Evolutionary conservation across 2,888 invertebrate genomes (phyloP), one percentile per base, ranked within the genome.

Genomic region (Nysson spinosus): DNA sequence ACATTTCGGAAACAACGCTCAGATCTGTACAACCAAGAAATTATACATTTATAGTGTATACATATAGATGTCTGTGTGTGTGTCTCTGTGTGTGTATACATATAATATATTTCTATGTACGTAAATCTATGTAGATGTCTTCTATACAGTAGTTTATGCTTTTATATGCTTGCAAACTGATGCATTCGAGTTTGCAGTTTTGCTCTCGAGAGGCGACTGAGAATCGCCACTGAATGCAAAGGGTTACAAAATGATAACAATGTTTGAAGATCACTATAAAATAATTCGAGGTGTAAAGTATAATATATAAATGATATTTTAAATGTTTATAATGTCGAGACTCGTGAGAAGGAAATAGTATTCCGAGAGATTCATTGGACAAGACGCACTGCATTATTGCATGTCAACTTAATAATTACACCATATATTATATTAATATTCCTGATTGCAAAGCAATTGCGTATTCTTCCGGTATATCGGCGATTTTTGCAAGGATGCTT

Each of bases 21-120:
- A 72, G 67, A 83, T 81, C 77, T 83, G 79, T 83, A 83, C 82
- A 83, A 79, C 62, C 71, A 69, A 80, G 63, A 79, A 74, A 78
- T 77, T 72, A 73, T 70, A 71, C 69, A 66, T 72, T 69, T 52
- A 72, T 66, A 60, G 44, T 72, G 40, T 68, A 60, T 66, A 62
- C 74, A 75, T 69, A 68, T n/a, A n/a, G n/a, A n/a, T n/a, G n/a
- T n/a, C n/a, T n/a, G n/a, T n/a, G 34, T 68, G 44, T 76, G 47
- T 68, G 50, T 62, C 49, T 74, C 64, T 64, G 49, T 73, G 62
- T 62, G 63, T 70, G 46, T 62, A 49, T 69, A 52, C 60, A 70
- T 62, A 65, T 68, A 44, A 69, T 67, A 51, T 71, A 37, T 58
- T 39, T 75, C 54, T 68, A 73, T 60, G 50, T 50, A 64, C 43